Evolutionary conservation across 2,888 invertebrate species (phyloP).

Genomic region (Phragmatobia fuliginosa): DNA sequence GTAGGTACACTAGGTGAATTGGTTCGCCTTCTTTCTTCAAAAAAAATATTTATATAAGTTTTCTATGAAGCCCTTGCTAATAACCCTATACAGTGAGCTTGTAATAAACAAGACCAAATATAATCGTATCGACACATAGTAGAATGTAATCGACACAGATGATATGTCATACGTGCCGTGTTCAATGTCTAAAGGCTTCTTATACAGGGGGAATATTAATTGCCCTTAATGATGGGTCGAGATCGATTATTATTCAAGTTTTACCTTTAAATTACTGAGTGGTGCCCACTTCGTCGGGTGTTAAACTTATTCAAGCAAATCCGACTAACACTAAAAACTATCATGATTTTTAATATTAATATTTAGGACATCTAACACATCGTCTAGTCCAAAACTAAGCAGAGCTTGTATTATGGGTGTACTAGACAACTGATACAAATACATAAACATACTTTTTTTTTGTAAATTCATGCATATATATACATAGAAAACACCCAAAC

Average conservation of each 20-base stretch:
- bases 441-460: too few species aligned
- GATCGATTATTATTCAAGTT: not conserved
- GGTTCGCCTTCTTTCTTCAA: not conserved
- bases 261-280: too few species aligned
- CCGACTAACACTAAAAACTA: too few species aligned
- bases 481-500: too few species aligned
- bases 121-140: conserved; percentile 28
- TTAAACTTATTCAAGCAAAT: too few species aligned
- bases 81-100: not conserved
- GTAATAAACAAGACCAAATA: conserved; percentile 2
- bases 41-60: not conserved
- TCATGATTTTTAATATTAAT: too few species aligned
- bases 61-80: not conserved
- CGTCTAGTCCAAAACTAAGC: too few species aligned
- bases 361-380: too few species aligned
- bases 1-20: not conserved
- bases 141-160: conserved; percentile 46
- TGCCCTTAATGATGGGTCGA: not conserved
- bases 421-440: too few species aligned
- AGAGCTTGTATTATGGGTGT: too few species aligned
- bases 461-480: too few species aligned
- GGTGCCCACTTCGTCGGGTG: not conserved
- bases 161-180: conserved; percentile 26
- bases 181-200: conserved; percentile 21
- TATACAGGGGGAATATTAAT: not conserved